Evolutionary conservation across 2,888 invertebrate species (phyloP).

Genomic region (Asteroscopus sphinx): DNA sequence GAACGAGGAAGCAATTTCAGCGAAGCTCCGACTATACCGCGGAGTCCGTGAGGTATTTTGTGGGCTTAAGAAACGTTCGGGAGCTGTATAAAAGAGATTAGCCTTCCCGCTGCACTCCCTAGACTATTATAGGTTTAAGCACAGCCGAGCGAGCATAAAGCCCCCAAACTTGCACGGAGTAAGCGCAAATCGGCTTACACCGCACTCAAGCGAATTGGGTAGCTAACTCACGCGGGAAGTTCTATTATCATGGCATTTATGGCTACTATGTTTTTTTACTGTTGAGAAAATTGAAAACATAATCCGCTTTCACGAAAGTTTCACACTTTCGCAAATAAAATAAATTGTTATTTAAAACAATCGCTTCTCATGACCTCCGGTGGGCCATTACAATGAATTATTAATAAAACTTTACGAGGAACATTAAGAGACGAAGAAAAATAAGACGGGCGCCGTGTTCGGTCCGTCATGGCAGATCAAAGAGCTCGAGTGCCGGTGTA

Average conservation of each 20-base stretch:
- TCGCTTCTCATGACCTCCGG: conserved; percentile 74
- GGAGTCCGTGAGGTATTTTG: conserved; percentile 65
- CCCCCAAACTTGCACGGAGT: conserved; percentile 71
- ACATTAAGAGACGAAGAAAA: conserved; percentile 65
- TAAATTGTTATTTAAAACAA: conserved; percentile 72
- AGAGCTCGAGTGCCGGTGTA: conserved; percentile 78
- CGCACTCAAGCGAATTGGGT: conserved; percentile 73
- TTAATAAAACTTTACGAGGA: conserved; percentile 76
- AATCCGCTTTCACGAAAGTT: conserved; percentile 80
- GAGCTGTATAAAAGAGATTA: conserved; percentile 79
- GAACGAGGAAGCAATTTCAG: conserved; percentile 77
- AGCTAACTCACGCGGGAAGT: conserved; percentile 55
- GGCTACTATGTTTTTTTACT: conserved; percentile 57
- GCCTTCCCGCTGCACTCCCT: conserved; percentile 68
- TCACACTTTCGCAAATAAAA: conserved; percentile 79
- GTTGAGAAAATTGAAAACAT: conserved; percentile 73
- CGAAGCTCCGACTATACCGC: conserved; percentile 61
- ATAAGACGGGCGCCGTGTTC: conserved; percentile 61
- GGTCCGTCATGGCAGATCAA: conserved; percentile 77
- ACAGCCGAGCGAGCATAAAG: conserved; percentile 69
- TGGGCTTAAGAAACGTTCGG: conserved; percentile 66
- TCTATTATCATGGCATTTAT: conserved; percentile 44
- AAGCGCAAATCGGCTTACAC: conserved; percentile 81
- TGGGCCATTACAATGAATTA: conserved; percentile 67
- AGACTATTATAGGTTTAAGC: conserved; percentile 77